Evolutionary conservation across 1,140 invertebrate species (phyloP), one percentile per base, ranked within the genome.

Genomic region (Tetragonula clypearis): DNA sequence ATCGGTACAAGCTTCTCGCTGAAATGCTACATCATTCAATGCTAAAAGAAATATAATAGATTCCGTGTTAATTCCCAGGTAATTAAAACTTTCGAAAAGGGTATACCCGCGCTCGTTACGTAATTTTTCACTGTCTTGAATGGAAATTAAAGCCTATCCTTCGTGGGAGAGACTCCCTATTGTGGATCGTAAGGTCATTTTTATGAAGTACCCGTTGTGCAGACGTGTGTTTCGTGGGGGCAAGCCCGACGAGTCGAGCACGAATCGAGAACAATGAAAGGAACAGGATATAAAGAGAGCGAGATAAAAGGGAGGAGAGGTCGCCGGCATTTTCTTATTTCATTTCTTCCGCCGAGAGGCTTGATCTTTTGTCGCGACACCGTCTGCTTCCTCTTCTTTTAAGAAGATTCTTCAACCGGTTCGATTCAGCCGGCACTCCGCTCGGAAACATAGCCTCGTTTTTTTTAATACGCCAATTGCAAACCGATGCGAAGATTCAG

Each of bases 301-400:
- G 15, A 41, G 35, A 53, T 65, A 49, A 41, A 26, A 30, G 14
- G 17, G 60, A 49, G 49, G 65, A 78, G 73, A 66, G 65, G 75
- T 65, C 60, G 19, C 60, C 1, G 17, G 21, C 75, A 65, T 65
- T 62, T 78, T 78, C 75, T 66, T 78, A 78, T 78, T 78, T 78
- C 75, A 65, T 78, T 78, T 60, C 14, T 49, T 66, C 23, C 35
- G 11, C 15, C 11, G 19, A 26, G 17, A 23, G 75, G 49, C 65
- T 65, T 65, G 35, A 77, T 60, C 58, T 65, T 78, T 78, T 78
- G 58, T 78, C 19, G 11, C 4, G 12, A 49, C 41, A 49, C n/a
- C 75, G 58, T 78, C n/a, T 78, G 75, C 23, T 78, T 65, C 2
- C n/a, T 49, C n/a, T 26, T 35, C 60, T 11, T 49, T 49, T 5